Base-by-base conservation (phyloP, 1,140 invertebrate genomes). In the Halictus rubicundus region DNA sequence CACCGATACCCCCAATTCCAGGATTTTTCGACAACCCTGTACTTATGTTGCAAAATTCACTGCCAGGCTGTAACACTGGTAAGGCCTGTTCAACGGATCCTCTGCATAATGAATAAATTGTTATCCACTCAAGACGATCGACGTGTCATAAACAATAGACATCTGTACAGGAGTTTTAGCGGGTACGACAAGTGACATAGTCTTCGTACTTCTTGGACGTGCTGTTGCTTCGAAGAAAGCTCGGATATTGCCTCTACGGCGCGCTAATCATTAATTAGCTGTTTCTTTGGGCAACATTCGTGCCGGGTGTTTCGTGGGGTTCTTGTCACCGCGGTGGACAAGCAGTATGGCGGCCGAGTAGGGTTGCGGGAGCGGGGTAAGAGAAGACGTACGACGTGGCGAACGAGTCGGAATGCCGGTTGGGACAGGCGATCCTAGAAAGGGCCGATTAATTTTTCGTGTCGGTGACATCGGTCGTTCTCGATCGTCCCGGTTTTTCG, bases 241-340 rank as follows among this genome's bases (percentile, higher is more conserved):
- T 21, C 14, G 42, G 64, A 68, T 84, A 84, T 84, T 81, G 77
- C 81, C 65, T 46, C 73, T 84, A 66, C 73, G 72, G 63, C 68
- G 78, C 73, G 83, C 81, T 88, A 88, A 88, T 89, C 85, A 83
- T 89, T 89, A 85, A 89, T 89, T 89, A 87, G 83, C 73, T 71
- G 82, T 59, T 82, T 87, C 82, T 84, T 88, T 65, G 80, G 86
- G 81, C 83, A 69, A 60, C 61, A 77, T 78, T 84, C 83, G 68
- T 66, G 27, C 63, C 23, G 49, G 66, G 77, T 71, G 72, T 82
- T 83, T 68, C 76, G 79, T n/a, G 76, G 57, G 49, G 60, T 86
- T 84, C 78, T 80, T 81, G 65, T 14, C 23, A 14, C 63, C 37
- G 6, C 49, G 52, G 63, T 21, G 64, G 27, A 37, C 68, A 39